These are phyloP conservation scores for Leptinotarsa haldemani DNA, from an alignment of 2,888 invertebrate genomes.

Conservation along the genomic window DNA sequence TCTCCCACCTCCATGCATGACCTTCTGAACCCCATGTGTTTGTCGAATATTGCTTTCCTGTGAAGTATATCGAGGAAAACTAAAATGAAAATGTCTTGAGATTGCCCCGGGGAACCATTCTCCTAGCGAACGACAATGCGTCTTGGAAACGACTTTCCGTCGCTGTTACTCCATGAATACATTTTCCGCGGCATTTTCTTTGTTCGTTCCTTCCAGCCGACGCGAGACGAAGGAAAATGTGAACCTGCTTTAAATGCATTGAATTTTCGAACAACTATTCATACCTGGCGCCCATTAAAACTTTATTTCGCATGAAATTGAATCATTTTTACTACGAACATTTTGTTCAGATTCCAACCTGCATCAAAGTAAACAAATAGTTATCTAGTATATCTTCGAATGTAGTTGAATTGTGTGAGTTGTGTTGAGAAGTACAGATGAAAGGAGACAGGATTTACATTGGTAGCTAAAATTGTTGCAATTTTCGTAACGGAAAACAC, in stretches of 20 bases:
- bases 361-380: no score
- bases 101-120: slow-evolving; percentile 62
- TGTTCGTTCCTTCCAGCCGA: slow-evolving; percentile 58
- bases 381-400: no score
- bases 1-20: background rate
- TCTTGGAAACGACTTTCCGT: slow-evolving; percentile 64
- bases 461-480: no score
- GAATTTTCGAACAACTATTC: slow-evolving; percentile 60
- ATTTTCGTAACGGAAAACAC: no score
- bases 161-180: slow-evolving; percentile 60
- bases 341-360: background rate
- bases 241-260: slow-evolving; percentile 65
- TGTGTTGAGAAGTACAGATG: no score
- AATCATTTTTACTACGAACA: background rate
- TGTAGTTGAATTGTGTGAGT: no score
- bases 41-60: slow-evolving; percentile 53
- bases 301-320: slow-evolving; percentile 19
- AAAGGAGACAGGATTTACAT: no score
- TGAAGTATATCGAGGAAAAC: slow-evolving; percentile 58
- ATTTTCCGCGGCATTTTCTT: slow-evolving; percentile 57
- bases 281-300: slow-evolving; percentile 39
- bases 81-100: slow-evolving; percentile 66
- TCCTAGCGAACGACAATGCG: slow-evolving; percentile 66
- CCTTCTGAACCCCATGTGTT: slow-evolving; percentile 48
- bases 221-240: slow-evolving; percentile 44